These are phyloP conservation scores for Squalus acanthias DNA, from an alignment of 2,797 vertebrate genomes.

Conservation along the genomic window DNA sequence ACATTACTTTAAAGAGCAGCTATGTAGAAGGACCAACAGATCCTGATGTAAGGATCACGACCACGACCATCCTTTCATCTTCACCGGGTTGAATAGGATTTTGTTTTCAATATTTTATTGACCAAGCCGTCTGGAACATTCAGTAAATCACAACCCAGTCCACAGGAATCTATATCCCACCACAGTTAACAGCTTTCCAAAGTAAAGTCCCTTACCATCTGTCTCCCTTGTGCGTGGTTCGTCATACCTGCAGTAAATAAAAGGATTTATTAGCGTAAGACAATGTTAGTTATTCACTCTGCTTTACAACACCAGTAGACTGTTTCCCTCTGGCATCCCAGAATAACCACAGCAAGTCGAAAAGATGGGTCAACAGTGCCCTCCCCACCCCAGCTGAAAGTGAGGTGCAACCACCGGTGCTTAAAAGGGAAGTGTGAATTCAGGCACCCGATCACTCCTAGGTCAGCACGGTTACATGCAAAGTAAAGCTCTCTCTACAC, in stretches of 20 bases:
- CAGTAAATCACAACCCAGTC: neutral
- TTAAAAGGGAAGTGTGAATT: neutral
- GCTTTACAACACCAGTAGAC: neutral
- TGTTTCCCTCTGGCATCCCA: neutral
- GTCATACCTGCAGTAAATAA: conserved; percentile 58
- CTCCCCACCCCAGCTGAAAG: neutral
- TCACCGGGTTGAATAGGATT: neutral
- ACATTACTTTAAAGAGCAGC: neutral
- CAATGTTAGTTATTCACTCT: neutral
- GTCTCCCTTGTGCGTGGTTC: conserved; percentile 74
- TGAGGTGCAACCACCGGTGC: neutral
- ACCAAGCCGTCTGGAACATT: neutral
- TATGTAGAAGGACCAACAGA: neutral
- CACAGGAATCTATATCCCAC: neutral
- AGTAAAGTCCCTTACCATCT: conserved; percentile 69
- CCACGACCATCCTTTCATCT: neutral
- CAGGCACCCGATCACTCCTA: neutral
- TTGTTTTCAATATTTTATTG: neutral
- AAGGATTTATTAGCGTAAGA: neutral
- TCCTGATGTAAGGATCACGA: neutral
- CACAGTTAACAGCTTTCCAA: conserved; percentile 4
- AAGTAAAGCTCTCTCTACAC: neutral
- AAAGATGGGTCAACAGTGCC: neutral
- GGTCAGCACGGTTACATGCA: neutral
- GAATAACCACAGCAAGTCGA: neutral